Conservation (phyloP, 2,888 invertebrate genomes). For the Xestia xanthographa region DNA sequence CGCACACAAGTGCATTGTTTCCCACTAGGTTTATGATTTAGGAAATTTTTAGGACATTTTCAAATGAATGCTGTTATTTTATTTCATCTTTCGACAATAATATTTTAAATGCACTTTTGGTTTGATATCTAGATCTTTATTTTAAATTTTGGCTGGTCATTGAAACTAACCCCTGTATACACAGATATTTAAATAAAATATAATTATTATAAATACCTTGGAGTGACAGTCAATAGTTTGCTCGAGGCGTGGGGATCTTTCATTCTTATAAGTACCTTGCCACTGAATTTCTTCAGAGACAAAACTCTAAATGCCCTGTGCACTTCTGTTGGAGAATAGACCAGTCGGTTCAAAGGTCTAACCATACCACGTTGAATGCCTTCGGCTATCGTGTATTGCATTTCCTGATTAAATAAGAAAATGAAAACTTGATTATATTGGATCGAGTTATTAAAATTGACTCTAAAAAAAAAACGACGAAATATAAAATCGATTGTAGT, state of each 20-base stretch:
- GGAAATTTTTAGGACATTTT: no score
- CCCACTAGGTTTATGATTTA: no score
- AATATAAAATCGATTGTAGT: no score
- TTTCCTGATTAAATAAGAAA: constrained; percentile 70
- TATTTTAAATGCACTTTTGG: no score
- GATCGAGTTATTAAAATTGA: no score
- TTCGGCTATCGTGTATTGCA: constrained; percentile 89
- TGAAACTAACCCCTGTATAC: no score
- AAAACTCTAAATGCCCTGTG: constrained; percentile 92
- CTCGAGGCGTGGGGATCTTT: constrained; percentile 60
- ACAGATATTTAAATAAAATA: not conserved
- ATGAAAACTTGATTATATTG: not conserved
- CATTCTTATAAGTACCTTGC: constrained; percentile 74
- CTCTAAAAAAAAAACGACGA: no score
- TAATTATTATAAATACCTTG: constrained; percentile 68
- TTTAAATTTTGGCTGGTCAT: no score
- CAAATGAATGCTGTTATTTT: no score
- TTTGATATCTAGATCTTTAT: no score
- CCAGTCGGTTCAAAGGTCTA: constrained; percentile 91
- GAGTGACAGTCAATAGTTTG: constrained; percentile 63
- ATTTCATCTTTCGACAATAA: no score
- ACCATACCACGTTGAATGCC: constrained; percentile 92
- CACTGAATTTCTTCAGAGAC: constrained; percentile 92
- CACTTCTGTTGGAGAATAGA: constrained; percentile 91
- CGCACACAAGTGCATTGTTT: no score